Evolutionary conservation across 2,797 vertebrate genomes (phyloP).

Genomic region (Girardinus metallicus): DNA sequence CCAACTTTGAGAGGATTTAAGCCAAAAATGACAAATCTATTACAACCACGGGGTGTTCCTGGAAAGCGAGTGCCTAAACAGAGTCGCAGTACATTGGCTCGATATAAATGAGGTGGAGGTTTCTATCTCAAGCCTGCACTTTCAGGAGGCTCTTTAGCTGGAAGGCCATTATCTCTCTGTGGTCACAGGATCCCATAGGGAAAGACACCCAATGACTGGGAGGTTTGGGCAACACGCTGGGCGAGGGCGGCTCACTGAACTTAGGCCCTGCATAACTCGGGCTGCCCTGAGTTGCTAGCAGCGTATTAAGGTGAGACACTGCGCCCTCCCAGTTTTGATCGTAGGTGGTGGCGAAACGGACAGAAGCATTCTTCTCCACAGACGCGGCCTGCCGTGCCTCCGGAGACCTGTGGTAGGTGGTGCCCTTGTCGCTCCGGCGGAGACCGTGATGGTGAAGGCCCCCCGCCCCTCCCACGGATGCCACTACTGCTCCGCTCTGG

Average conservation of each 20-base stretch:
- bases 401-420: constrained; percentile 82
- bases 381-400: constrained; percentile 92
- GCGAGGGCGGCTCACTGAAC: constrained; percentile 96
- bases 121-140: constrained; percentile 88
- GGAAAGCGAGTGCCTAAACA: constrained; percentile 49
- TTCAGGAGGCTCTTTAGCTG: constrained; percentile 97
- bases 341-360: constrained; percentile 81
- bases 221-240: constrained; percentile 95
- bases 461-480: constrained; percentile 66
- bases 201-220: constrained; percentile 97
- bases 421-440: constrained; percentile 86
- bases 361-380: constrained; percentile 81
- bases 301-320: constrained; percentile 84
- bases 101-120: constrained; percentile 35
- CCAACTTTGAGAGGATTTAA: constrained; percentile 19
- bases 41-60: constrained; percentile 74
- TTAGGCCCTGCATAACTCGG: constrained; percentile 96
- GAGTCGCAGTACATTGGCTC: constrained; percentile 62
- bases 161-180: constrained; percentile 94
- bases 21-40: constrained; percentile 66
- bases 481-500: constrained; percentile 79
- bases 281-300: constrained; percentile 86
- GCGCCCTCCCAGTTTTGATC: constrained; percentile 88
- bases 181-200: constrained; percentile 89
- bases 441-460: constrained; percentile 74